Evolutionary conservation across 2,888 invertebrate species (phyloP).

Genomic region (Melinaea menophilus): DNA sequence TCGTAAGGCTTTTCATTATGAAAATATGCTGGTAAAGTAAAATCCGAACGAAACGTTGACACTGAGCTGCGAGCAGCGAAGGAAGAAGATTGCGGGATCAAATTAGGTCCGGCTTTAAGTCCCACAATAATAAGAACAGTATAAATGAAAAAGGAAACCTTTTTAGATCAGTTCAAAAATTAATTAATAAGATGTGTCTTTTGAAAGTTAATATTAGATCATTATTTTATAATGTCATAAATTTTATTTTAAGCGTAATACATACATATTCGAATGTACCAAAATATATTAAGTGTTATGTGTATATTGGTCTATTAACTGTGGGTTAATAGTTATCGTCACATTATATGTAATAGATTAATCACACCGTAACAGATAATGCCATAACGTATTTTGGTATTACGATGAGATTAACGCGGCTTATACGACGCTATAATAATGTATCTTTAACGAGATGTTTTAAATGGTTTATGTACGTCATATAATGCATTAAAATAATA

Average conservation of each 20-base stretch:
- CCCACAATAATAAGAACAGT: slow-evolving; percentile 60
- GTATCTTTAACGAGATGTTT: slow-evolving; percentile 2
- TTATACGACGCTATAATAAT: slow-evolving; percentile 1
- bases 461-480: background rate
- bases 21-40: slow-evolving; percentile 46
- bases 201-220: background rate
- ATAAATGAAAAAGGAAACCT: slow-evolving; percentile 20
- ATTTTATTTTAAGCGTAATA: background rate
- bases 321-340: slow-evolving; percentile 7
- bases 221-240: background rate
- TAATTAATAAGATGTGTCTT: slow-evolving; percentile 5
- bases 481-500: background rate
- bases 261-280: background rate
- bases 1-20: slow-evolving; percentile 28
- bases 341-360: slow-evolving; percentile 7
- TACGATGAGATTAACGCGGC: slow-evolving; percentile 3
- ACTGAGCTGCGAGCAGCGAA: slow-evolving; percentile 60
- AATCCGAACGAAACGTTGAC: slow-evolving; percentile 72
- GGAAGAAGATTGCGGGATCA: slow-evolving; percentile 70
- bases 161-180: slow-evolving; percentile 7
- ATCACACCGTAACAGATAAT: slow-evolving; percentile 6
- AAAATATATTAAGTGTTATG: background rate
- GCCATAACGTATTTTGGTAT: slow-evolving; percentile 5
- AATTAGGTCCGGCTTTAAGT: slow-evolving; percentile 65
- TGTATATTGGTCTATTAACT: background rate